Evolutionary conservation across 1,140 invertebrate species (phyloP).

Genomic region (Melanaphis sacchari): DNA sequence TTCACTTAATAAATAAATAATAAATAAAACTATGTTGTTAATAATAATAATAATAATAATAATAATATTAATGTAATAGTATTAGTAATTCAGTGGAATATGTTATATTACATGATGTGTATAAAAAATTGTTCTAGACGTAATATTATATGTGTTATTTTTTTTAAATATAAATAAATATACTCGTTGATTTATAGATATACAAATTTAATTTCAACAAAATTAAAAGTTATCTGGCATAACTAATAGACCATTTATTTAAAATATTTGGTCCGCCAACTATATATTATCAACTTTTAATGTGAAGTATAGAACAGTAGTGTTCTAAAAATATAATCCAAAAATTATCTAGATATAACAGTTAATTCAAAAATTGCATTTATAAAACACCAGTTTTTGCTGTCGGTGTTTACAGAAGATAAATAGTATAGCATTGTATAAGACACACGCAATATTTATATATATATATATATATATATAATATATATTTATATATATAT

Average conservation of each 20-base stretch:
- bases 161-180: constrained; percentile 23
- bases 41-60: not conserved
- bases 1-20: not conserved
- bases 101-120: not conserved
- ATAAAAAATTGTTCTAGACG: constrained; percentile 12
- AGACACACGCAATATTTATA: no score
- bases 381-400: no score
- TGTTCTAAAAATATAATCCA: not conserved
- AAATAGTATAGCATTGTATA: no score
- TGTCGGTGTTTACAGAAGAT: not conserved
- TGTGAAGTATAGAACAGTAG: not conserved
- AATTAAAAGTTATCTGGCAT: not conserved
- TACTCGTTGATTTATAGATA: not conserved
- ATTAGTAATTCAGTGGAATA: not conserved
- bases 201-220: not conserved
- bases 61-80: no score
- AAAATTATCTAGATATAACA: not conserved
- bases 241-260: not conserved
- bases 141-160: constrained; percentile 27
- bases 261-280: not conserved
- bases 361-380: no score
- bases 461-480: no score
- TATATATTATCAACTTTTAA: not conserved
- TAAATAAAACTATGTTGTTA: not conserved
- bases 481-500: no score